Conservation (phyloP, 2,888 invertebrate species). For the Brachyptera risi region DNA sequence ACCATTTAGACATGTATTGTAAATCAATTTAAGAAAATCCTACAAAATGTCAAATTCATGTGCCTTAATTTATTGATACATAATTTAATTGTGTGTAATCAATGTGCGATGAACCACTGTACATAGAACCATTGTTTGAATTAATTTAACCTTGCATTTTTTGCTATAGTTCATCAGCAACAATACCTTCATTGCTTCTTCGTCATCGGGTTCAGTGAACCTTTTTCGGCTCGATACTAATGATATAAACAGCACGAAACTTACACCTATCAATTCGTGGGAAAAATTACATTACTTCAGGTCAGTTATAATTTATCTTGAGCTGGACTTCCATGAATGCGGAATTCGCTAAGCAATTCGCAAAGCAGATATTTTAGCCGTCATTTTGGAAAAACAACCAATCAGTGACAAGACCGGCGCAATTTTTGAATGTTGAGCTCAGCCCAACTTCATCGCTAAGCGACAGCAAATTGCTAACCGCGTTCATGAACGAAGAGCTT, state of each 20-base stretch:
- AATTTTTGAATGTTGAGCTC: too few species aligned
- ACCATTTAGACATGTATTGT: background rate
- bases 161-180: conserved; percentile 63
- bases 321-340: background rate
- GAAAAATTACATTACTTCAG: conserved; percentile 61
- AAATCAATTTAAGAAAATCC: background rate
- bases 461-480: too few species aligned
- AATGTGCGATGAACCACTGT: background rate
- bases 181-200: conserved; percentile 58
- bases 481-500: too few species aligned
- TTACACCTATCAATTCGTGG: conserved; percentile 60
- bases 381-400: too few species aligned
- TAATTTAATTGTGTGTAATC: background rate
- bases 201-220: conserved; percentile 62
- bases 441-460: too few species aligned
- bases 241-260: conserved; percentile 47
- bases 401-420: too few species aligned
- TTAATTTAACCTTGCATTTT: conserved; percentile 22
- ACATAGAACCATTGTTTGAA: background rate
- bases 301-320: conserved; percentile 38
- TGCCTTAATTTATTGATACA: too few species aligned
- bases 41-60: too few species aligned
- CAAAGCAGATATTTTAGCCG: background rate
- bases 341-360: too few species aligned
- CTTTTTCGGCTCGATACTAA: conserved; percentile 61